A percentile compares a stretch with the other conserved stretches of the same genome.
Evolutionary conservation across 2,113 vertebrate species (phyloP).

Genomic region (Bos javanicus): DNA sequence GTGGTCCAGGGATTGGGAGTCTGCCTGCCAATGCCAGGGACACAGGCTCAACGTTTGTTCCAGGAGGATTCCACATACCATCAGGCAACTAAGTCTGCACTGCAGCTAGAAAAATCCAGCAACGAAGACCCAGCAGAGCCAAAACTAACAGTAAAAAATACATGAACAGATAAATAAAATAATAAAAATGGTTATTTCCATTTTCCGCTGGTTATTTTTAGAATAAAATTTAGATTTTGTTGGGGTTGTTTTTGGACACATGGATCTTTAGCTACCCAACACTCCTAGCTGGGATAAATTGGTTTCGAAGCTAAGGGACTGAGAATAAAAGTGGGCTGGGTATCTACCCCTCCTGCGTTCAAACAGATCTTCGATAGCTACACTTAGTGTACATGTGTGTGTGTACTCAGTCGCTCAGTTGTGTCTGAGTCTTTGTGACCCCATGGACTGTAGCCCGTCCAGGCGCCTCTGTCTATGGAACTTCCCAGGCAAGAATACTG

Average conservation of each 20-base stretch:
- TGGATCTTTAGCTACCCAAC: background rate
- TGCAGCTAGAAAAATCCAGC: background rate
- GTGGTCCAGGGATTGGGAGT: background rate
- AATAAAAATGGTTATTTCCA: background rate
- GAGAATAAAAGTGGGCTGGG: background rate
- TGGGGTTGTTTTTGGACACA: background rate
- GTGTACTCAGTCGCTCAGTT: background rate
- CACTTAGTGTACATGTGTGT: background rate
- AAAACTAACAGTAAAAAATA: background rate
- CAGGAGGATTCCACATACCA: background rate
- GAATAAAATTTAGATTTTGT: background rate
- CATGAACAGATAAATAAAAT: background rate
- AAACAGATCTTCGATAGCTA: background rate
- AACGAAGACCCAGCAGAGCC: background rate
- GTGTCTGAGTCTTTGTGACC: background rate
- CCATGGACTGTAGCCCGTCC: background rate
- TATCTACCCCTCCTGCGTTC: background rate
- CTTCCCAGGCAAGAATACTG: background rate
- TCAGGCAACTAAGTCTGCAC: background rate
- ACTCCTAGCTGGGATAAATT: background rate
- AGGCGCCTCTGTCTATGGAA: background rate
- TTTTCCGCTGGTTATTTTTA: background rate
- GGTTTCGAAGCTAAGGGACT: background rate
- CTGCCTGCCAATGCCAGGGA: background rate
- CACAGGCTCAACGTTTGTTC: background rate